Base-by-base conservation (phyloP, 2,888 invertebrate species). In the Alsophila aescularia region DNA sequence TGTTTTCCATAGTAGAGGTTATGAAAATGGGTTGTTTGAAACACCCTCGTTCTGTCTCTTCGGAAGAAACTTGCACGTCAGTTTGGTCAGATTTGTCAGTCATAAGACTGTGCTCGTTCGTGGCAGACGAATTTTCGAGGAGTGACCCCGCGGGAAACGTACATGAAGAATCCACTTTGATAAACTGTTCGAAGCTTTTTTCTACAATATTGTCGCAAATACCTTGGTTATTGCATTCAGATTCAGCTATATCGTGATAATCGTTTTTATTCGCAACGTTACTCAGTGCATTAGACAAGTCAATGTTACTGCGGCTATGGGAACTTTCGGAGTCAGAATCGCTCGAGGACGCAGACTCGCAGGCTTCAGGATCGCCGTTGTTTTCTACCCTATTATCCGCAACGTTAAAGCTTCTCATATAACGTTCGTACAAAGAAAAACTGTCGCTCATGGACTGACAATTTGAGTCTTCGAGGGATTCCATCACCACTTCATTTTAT, bases 1-100 rank as follows among this genome's bases (percentile, higher is more conserved):
- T 92, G 56, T 92, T 92, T 69, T 92, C 92, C 92, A 92, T 92
- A 40, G 88, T 91, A 58, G 90, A 87, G 67, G 89, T 85, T 79
- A 90, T 84, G 40, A 91, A 89, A 42, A 89, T 77, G 15, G 88
- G 83, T 41, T 81, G 82, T 56, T 85, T 87, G 57, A 79, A 75
- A 49, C 69, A 64, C 55, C 77, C 79, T 6, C 74, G 75, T 68
- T 84, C 87, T 0, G 83, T 85, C 52, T 90, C 90, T 61, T 90
- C 90, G 0, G 86, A 88, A 3, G 85, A 83, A 10, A 79, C 68
- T 2, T 81, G 85, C 21, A 78, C 72, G 60, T 85, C 86, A 4
- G 77, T 72, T 31, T 73, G 75, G 55, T 85, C 70, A 2, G 85
- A 88, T 60, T 88, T 89, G 2, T 90, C 87, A 57, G 79, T 85